These are phyloP conservation scores for Bryconaethiops microstoma DNA, from an alignment of 2,797 vertebrate species.

Conservation along the genomic window DNA sequence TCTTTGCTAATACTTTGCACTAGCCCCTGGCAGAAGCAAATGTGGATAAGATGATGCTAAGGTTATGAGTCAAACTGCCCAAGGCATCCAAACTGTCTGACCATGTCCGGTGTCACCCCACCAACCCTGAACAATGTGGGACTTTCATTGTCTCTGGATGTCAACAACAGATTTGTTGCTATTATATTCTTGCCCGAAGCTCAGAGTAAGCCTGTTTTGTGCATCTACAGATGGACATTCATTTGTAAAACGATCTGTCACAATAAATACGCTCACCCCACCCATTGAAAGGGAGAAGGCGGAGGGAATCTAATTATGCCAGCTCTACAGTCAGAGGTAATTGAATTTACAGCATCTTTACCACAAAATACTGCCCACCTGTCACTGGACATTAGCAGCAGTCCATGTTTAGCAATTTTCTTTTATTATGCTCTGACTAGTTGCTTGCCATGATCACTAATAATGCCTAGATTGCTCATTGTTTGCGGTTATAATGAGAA, in stretches of 20 bases:
- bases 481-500: background rate
- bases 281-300: constrained; percentile 21
- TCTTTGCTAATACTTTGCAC: constrained; percentile 10
- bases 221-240: constrained; percentile 23
- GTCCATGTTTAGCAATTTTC: constrained; percentile 7
- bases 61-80: constrained; percentile 13
- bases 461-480: constrained; percentile 15
- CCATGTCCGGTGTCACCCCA: background rate
- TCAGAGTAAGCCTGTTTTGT: background rate
- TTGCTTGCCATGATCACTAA: constrained; percentile 11
- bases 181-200: constrained; percentile 5
- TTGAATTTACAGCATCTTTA: constrained; percentile 28
- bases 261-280: constrained; percentile 10
- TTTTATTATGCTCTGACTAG: background rate
- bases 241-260: constrained; percentile 12
- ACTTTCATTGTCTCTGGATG: background rate
- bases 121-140: background rate
- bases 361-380: constrained; percentile 7
- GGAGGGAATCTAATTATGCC: constrained; percentile 13
- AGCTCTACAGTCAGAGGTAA: constrained; percentile 19
- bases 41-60: background rate
- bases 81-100: constrained; percentile 1
- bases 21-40: background rate
- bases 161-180: background rate
- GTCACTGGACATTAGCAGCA: constrained; percentile 13